Conservation (phyloP, 2,113 vertebrate genomes). For the Larimichthys crocea region DNA sequence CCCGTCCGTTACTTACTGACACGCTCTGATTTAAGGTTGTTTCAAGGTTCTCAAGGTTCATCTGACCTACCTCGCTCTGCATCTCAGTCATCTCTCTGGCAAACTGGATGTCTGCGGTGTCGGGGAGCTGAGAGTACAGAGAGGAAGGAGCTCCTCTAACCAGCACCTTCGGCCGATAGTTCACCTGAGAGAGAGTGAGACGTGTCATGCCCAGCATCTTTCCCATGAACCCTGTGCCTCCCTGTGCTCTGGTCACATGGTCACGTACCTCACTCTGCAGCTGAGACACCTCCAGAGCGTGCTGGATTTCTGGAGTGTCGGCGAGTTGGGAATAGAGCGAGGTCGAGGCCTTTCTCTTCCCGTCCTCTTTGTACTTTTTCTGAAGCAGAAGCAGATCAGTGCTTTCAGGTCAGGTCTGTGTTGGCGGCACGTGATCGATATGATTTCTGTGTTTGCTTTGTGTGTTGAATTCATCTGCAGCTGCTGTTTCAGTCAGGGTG, state of each 20-base stretch:
- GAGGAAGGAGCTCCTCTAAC: conserved; percentile 63
- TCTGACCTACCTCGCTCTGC: conserved; percentile 72
- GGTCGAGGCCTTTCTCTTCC: conserved; percentile 86
- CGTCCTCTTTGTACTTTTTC: conserved; percentile 86
- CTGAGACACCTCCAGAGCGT: conserved; percentile 87
- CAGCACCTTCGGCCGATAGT: conserved; percentile 61
- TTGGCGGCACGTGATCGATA: too few relatives aligned
- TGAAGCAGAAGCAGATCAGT: background rate
- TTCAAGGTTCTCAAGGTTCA: too few relatives aligned
- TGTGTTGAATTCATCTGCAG: background rate
- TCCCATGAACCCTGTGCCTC: background rate
- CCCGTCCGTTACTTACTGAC: background rate
- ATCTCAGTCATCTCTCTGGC: conserved; percentile 76
- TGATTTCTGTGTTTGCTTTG: background rate
- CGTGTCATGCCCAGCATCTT: too few relatives aligned
- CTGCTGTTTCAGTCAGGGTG: background rate
- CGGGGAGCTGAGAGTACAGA: conserved; percentile 74
- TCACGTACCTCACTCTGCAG: conserved; percentile 90
- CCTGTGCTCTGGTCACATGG: background rate
- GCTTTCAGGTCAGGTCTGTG: too few relatives aligned
- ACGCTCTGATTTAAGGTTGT: too few relatives aligned
- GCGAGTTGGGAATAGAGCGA: conserved; percentile 91
- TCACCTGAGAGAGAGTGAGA: conserved; percentile 57
- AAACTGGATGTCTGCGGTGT: conserved; percentile 75
- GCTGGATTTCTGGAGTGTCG: conserved; percentile 90